phyloP scores from a whole-genome alignment of 2,113 vertebrate species.

The Spheniscus mendiculus region DNA sequence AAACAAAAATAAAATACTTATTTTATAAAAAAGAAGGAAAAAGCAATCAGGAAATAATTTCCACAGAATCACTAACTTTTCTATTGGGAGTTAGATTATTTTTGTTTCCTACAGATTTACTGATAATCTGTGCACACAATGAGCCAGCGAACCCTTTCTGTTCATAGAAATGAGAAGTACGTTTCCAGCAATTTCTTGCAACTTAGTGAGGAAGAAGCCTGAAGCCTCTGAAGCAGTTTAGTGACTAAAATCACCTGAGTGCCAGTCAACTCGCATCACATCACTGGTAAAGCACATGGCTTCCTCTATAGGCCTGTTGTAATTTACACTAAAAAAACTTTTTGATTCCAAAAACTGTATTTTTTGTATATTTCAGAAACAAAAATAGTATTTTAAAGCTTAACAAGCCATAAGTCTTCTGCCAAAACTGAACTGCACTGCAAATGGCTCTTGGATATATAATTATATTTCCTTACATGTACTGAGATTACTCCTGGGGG shows the following conservation, averaged over 20 bases:
- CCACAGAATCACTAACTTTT: not conserved
- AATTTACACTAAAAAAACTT: not conserved
- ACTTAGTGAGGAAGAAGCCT: not conserved
- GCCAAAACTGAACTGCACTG: not conserved
- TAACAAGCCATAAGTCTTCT: not conserved
- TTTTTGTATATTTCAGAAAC: not conserved
- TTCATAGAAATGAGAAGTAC: not conserved
- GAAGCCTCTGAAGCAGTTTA: not conserved
- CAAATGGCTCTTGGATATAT: not conserved
- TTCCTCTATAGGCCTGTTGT: not conserved
- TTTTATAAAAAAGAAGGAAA: not conserved
- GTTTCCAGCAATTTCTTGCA: not conserved
- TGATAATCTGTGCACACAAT: not conserved
- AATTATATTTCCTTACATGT: not conserved
- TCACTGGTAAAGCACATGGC: not conserved
- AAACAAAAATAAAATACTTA: not conserved
- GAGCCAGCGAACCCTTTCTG: not conserved
- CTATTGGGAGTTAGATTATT: not conserved
- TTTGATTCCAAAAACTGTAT: not conserved
- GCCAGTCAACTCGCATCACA: not conserved
- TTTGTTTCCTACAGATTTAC: not conserved
- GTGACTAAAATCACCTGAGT: not conserved
- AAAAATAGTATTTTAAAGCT: not conserved
- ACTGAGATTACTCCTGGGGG: not conserved
- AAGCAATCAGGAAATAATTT: not conserved